A percentile compares a stretch with the other conserved stretches of the same genome.
These are phyloP conservation scores for Pogona vitticeps DNA, from an alignment of 2,113 vertebrate species.

Conservation along the genomic window DNA sequence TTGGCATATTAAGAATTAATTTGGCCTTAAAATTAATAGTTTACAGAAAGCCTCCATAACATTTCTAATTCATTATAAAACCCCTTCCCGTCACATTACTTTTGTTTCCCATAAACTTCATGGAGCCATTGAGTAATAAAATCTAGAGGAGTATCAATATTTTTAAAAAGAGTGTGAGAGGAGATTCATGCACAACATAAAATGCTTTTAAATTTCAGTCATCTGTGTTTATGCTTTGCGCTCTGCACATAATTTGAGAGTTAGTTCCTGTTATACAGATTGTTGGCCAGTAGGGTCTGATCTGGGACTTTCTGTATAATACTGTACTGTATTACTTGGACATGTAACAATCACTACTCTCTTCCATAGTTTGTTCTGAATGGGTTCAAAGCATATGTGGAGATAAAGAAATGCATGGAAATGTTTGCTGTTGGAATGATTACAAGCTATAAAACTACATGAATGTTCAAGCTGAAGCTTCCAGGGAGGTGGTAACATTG, in stretches of 20 bases:
- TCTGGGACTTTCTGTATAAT: neutral
- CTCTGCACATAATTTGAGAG: neutral
- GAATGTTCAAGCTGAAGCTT: neutral
- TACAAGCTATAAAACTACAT: neutral
- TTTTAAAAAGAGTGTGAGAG: neutral
- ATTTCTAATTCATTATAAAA: too few relatives aligned
- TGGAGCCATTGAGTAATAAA: neutral
- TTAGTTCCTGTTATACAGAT: neutral
- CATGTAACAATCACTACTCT: neutral
- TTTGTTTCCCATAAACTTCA: neutral
- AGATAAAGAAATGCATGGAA: neutral
- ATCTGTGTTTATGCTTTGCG: neutral
- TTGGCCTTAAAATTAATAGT: neutral
- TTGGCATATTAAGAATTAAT: neutral
- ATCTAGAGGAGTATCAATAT: neutral
- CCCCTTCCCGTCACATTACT: neutral
- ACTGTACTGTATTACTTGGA: neutral
- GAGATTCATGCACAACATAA: neutral
- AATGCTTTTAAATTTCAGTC: neutral
- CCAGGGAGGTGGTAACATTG: neutral
- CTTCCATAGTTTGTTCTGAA: neutral
- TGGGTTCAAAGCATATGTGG: accelerated
- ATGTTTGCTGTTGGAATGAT: neutral
- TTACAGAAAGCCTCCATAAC: neutral
- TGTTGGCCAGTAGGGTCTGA: constrained; percentile 24